phyloP scores from a whole-genome alignment of 2,113 vertebrate genomes.

The Pseudois nayaur region DNA sequence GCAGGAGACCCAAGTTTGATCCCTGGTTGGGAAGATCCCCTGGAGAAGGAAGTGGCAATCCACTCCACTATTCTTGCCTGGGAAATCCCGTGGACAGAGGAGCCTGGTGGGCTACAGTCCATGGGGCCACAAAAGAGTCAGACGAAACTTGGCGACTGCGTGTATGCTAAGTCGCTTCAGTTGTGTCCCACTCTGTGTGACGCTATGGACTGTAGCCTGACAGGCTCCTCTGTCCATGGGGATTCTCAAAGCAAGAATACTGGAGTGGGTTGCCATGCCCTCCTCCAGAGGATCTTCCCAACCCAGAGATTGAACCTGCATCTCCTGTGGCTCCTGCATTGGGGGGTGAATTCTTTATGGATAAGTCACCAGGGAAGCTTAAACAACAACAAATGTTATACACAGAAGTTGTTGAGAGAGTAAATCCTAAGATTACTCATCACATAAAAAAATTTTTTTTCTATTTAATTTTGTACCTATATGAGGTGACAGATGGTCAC shows the following conservation, averaged over 20 bases:
- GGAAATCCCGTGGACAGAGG: neutral
- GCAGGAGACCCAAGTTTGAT: neutral
- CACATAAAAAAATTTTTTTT: neutral
- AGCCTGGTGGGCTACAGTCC: neutral
- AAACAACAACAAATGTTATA: neutral
- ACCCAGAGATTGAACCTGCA: neutral
- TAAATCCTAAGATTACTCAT: neutral
- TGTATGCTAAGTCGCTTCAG: neutral
- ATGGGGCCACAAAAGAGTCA: neutral
- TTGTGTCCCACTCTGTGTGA: neutral
- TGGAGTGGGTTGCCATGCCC: neutral
- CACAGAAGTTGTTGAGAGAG: neutral
- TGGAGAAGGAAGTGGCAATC: neutral
- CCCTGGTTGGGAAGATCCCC: neutral
- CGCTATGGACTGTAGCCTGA: neutral
- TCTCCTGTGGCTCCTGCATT: neutral
- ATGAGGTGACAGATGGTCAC: neutral
- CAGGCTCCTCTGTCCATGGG: neutral
- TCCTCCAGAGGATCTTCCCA: neutral
- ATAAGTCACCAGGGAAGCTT: neutral
- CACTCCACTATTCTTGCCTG: neutral
- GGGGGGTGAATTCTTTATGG: neutral
- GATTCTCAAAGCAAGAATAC: neutral
- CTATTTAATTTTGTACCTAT: neutral
- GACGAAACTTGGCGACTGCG: neutral